Evolutionary conservation across 2,888 invertebrate species (phyloP), one percentile per base, ranked within the genome.

Genomic region (Holacanthella duospinosa): DNA sequence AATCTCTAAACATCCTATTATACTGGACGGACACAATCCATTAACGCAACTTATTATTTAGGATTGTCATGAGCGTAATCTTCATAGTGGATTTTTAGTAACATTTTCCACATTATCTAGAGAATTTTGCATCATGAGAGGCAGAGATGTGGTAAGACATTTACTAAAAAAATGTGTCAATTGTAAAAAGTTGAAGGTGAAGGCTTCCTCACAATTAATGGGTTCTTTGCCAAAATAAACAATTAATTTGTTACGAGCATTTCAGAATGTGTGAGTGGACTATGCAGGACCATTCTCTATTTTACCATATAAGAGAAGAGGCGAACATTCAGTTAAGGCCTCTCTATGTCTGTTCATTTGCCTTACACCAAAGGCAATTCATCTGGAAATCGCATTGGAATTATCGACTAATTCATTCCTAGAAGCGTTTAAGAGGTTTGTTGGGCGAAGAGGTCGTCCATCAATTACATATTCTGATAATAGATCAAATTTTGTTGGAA

Each of bases 301-400:
- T 12, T 44, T 28, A 24, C 66, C 69, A 54, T 62, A 64, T 26
- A 55, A 55, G 6, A 57, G 65, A 3, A 43, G 74, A 64, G 66
- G 64, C 12, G 29, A 61, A 2, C 62, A 64, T 28, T 29, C 59
- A 24, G 64, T 64, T 1, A 74, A 74, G 60, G 58, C 57, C 2
- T 75, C 74, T 67, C 56, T 75, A n/a, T 69, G 70, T 58, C 12
- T 74, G 36, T 75, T 74, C 57, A 64, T 74, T 21, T 74, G 75
- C 59, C 62, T 75, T 29, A 48, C 64, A 1, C 74, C 74, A 2
- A 71, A 69, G 62, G 74, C 75, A 9, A 58, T 75, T 1, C 75
- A 77, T n/a, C 43, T 66, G 6, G 55, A 64, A 24, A 19, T 62
- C 3, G 57, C 59, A 0, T 53, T 43, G 21, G 58, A 60, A 54